phyloP scores from a whole-genome alignment of 92 coral and sea anemone species.

The Epizoanthus fatuus region DNA sequence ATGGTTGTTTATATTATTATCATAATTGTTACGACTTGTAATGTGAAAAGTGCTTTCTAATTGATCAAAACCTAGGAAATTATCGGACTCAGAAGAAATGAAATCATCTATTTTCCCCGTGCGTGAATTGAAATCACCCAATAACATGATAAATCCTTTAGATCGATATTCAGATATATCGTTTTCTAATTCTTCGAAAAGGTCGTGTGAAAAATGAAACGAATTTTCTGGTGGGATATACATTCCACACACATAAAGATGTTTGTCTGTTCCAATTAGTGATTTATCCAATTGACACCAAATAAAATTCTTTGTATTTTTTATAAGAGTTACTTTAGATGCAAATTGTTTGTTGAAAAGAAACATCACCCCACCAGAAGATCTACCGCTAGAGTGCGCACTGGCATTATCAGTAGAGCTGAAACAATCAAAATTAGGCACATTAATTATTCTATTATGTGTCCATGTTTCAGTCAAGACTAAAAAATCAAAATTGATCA shows the following conservation, averaged over 20 bases:
- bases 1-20: slow-evolving; percentile 35
- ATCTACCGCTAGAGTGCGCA: slow-evolving; percentile 13
- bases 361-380: slow-evolving; percentile 43
- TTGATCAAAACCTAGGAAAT: slow-evolving; percentile 4
- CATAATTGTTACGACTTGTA: slow-evolving; percentile 32
- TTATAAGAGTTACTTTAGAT: slow-evolving; percentile 15
- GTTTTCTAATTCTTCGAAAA: slow-evolving; percentile 34
- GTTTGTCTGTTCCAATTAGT: slow-evolving; percentile 34
- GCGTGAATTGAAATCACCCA: slow-evolving; percentile 24
- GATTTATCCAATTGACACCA: slow-evolving; percentile 38
- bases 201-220: slow-evolving; percentile 22
- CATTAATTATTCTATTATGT: slow-evolving; percentile 4
- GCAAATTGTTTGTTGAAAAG: slow-evolving; percentile 37
- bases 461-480: slow-evolving; percentile 37
- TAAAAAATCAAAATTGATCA: slow-evolving; percentile 16
- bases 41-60: neutral
- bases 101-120: slow-evolving; percentile 29
- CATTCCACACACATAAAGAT: slow-evolving; percentile 24
- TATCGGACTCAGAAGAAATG: slow-evolving; percentile 16
- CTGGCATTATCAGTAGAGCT: slow-evolving; percentile 3
- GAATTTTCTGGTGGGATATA: neutral
- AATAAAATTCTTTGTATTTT: slow-evolving; percentile 31
- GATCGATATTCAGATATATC: slow-evolving; percentile 13
- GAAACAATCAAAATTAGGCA: slow-evolving; percentile 27
- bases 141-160: slow-evolving; percentile 19